Evolutionary conservation across 2,113 vertebrate species (phyloP).

Genomic region (Clarias macrocephalus): DNA sequence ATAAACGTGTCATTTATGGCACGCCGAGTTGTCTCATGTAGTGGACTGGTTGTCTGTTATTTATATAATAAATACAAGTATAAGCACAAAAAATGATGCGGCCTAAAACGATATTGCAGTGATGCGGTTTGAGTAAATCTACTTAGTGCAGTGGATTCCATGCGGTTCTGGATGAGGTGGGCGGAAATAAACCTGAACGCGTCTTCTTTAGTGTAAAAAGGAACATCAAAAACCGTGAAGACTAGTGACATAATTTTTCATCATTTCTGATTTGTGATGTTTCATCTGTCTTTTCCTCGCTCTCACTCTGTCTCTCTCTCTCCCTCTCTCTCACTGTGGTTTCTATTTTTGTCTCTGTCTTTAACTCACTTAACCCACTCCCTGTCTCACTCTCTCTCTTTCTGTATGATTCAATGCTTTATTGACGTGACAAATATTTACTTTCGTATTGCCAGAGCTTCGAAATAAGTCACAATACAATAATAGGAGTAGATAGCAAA

Average conservation of each 20-base stretch:
- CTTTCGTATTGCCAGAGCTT: too few species aligned
- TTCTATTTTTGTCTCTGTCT: neutral
- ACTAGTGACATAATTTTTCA: neutral
- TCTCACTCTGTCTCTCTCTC: neutral
- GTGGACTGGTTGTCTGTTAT: neutral
- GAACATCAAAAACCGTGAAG: neutral
- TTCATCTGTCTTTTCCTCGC: neutral
- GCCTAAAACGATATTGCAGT: neutral
- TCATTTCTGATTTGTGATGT: neutral
- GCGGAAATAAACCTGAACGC: neutral
- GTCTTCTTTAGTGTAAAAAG: neutral
- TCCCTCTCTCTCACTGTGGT: neutral
- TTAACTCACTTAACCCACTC: neutral
- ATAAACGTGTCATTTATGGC: neutral
- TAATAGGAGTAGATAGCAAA: too few species aligned
- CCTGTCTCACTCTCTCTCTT: neutral
- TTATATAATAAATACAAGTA: neutral
- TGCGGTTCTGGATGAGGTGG: too few species aligned
- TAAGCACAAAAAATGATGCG: neutral
- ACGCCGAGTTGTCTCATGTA: neutral
- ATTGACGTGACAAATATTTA: too few species aligned
- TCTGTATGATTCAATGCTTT: neutral
- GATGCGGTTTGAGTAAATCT: neutral
- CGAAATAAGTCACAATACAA: too few species aligned
- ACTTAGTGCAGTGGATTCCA: neutral